Evolutionary conservation across 2,888 invertebrate genomes (phyloP), one percentile per base, ranked within the genome.

Genomic region (Shargacucullia verbasci): DNA sequence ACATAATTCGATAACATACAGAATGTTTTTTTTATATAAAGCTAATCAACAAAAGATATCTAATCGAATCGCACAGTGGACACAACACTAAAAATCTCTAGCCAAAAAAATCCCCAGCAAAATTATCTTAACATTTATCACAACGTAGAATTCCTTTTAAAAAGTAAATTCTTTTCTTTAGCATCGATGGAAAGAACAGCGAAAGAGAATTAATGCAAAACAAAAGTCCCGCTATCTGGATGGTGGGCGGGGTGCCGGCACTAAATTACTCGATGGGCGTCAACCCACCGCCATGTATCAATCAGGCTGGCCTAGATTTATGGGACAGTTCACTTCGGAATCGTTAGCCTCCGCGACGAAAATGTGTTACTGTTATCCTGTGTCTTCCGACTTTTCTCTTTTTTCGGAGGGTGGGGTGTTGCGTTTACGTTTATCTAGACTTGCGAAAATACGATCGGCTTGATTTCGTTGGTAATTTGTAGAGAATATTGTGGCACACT

Each of bases 181-280:
- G 65, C 76, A 78, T 76, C 76, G 76, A 76, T 76, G 78, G 77
- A 79, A 76, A 73, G 75, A 81, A 84, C 82, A 74, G 67, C 69
- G 79, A 87, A 88, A 88, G 88, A 90, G 91, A 91, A 93, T 92
- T 92, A 93, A 94, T 94, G 93, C 93, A 92, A 94, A 94, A 93
- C 93, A 94, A 93, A 93, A 92, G 92, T 91, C 87, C 77, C 83
- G 85, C 82, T 90, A 92, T 91, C 92, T 87, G 92, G 95, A 86
- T 85, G 93, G 95, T 92, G 95, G 95, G 95, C 92, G 92, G 90
- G 90, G 85, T 93, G 94, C 86, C 94, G 95, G 94, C 95, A 95
- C 94, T 95, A 95, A 95, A 95, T 95, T 95, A 95, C 95, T 90
- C 91, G 92, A 95, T 95, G 95, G 94, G 94, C 94, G 95, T 95